Evolutionary conservation across 2,888 invertebrate genomes (phyloP), one percentile per base, ranked within the genome.

Genomic region (Gastracanthus pulcherrimus): DNA sequence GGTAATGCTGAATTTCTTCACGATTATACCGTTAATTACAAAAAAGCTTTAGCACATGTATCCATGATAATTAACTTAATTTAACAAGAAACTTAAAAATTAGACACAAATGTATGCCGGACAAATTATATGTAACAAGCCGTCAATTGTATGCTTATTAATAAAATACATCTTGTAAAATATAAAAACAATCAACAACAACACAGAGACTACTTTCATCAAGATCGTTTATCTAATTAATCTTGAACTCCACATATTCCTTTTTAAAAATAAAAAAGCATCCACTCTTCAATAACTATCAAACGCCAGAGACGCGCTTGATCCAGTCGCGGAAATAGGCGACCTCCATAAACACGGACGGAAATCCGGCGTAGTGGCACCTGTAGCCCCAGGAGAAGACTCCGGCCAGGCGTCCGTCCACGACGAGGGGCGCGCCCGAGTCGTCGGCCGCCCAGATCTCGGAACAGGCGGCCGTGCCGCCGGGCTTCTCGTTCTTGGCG

Each of bases 381-480:
- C 93, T 93, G 83, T 93, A 93, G 0, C 93, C 93, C 93, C 93
- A 93, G 0, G 93, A 93, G 0, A 93, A 92, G 0, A 93, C 87
- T 0, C 93, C 93, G 7, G 92, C 92, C 0, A 93, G 87, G 82
- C 90, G 92, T 7, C 91, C 91, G 1, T 91, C 86, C 76, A 91
- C 84, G 0, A 92, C 90, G 1, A 93, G 80, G 0, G 93, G 93
- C 23, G 93, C 93, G 1, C 93, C 93, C 23, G 93, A 93, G 84
- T 93, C 93, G 80, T 93, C 93, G 92, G 93, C 34, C 3, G 62
- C 19, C 19, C 41, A 31, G 7, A 31, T 94, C 94, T 48, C 74
- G 5, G 62, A 48, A 23, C 93, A 92, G 0, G 92, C 89, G 0
- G 94, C 94, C 9, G 94, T 92, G 1, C 88, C 92, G 0, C 92